phyloP scores from a whole-genome alignment of 2,113 vertebrate genomes.

The Baryphthengus martii region DNA sequence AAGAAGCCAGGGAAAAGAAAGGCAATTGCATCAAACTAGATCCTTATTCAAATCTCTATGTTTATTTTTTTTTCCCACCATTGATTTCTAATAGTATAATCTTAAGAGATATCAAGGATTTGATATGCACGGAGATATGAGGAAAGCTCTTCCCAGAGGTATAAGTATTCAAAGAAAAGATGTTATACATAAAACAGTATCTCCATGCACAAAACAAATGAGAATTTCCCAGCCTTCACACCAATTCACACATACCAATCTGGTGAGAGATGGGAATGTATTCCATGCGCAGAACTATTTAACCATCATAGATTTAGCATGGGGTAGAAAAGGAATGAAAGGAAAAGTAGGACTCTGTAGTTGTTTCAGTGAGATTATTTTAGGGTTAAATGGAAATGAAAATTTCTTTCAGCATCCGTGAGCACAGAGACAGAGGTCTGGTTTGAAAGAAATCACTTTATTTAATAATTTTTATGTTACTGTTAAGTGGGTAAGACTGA shows the following conservation, averaged over 20 bases:
- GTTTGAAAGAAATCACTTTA: background rate
- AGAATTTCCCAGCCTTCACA: background rate
- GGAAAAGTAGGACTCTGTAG: background rate
- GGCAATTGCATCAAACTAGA: background rate
- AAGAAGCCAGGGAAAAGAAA: background rate
- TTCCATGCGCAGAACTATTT: fast-evolving
- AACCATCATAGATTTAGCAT: background rate
- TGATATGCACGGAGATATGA: background rate
- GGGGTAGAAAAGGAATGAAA: background rate
- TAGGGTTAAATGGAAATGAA: background rate
- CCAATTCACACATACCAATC: background rate
- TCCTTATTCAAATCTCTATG: background rate
- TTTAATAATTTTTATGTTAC: background rate
- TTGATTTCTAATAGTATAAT: background rate
- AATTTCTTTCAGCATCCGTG: background rate
- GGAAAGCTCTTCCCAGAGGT: background rate
- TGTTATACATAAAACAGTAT: background rate
- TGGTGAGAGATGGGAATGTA: background rate
- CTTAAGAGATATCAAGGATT: background rate
- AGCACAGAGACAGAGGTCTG: background rate
- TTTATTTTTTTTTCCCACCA: background rate
- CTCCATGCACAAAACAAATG: background rate
- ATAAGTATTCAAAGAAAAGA: background rate
- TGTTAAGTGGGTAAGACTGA: background rate
- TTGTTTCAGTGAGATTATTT: background rate